Conservation (phyloP, 2,797 vertebrate genomes). For the Toxotes lorentzi region DNA sequence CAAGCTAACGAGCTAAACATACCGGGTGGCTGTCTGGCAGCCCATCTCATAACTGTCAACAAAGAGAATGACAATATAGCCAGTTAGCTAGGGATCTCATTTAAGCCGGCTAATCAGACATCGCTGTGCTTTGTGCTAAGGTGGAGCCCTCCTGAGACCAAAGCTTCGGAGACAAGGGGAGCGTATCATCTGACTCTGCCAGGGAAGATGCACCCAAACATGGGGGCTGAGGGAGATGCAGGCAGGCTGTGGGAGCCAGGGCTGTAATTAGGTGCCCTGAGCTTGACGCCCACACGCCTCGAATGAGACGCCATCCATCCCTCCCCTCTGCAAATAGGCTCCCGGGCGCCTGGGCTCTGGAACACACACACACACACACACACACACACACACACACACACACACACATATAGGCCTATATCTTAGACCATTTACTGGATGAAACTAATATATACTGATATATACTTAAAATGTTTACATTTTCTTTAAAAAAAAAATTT, state of each 20-base stretch:
- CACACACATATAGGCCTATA: not conserved
- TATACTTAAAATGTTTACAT: not conserved
- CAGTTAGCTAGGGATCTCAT: conserved; percentile 77
- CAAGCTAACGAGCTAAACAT: conserved; percentile 63
- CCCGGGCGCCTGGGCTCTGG: conserved; percentile 49
- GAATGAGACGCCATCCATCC: conserved; percentile 60
- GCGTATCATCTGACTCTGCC: conserved; percentile 69
- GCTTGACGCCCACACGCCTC: conserved; percentile 77
- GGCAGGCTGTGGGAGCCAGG: conserved; percentile 65
- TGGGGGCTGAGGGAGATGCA: conserved; percentile 68
- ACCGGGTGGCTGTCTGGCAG: conserved; percentile 55
- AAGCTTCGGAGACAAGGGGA: conserved; percentile 60
- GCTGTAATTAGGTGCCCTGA: conserved; percentile 81
- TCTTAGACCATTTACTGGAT: not conserved
- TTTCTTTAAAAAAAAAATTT: not conserved
- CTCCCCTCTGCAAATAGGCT: conserved; percentile 66
- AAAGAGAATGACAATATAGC: conserved; percentile 70
- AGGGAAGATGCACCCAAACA: conserved; percentile 81
- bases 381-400: conserved; percentile 29
- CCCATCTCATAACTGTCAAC: conserved; percentile 65
- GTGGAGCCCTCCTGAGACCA: conserved; percentile 76
- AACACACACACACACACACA: conserved; percentile 27
- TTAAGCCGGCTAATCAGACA: conserved; percentile 77
- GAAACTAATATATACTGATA: not conserved
- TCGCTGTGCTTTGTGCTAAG: conserved; percentile 62